phyloP scores from a whole-genome alignment of 2,888 invertebrate genomes.

The Apotomis capreana region DNA sequence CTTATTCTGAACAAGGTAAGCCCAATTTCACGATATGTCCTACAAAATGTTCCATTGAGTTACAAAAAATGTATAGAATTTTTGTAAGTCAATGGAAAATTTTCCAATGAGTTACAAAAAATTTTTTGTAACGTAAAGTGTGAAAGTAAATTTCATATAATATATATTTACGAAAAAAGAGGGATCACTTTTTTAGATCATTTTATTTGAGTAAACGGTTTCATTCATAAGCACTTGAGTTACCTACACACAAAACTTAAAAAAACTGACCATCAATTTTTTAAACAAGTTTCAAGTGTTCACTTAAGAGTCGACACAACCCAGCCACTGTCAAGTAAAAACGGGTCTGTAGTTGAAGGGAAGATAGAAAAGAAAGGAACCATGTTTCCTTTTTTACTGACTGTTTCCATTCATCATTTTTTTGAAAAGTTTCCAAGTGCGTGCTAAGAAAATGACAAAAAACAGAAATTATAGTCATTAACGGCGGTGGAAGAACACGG shows the following conservation, averaged over 20 bases:
- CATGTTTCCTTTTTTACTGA: neutral
- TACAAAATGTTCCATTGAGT: too few relatives aligned
- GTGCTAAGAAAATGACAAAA: conserved; percentile 16
- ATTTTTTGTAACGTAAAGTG: too few relatives aligned
- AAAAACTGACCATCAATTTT: conserved; percentile 10
- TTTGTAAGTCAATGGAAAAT: too few relatives aligned
- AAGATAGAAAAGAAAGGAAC: too few relatives aligned
- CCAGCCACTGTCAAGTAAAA: conserved; percentile 9
- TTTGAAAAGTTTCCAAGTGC: conserved; percentile 23
- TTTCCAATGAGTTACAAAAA: too few relatives aligned
- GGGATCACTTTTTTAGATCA: too few relatives aligned
- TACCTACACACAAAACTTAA: neutral
- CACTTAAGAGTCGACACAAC: conserved; percentile 20
- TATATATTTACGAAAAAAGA: too few relatives aligned
- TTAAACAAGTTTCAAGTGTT: conserved; percentile 18
- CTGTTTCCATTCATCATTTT: conserved; percentile 34
- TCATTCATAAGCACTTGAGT: conserved; percentile 19
- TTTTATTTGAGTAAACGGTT: neutral
- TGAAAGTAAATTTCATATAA: too few relatives aligned
- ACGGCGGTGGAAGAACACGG: neutral
- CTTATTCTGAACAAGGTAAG: too few relatives aligned
- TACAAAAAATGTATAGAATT: too few relatives aligned
- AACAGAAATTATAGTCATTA: conserved; percentile 22
- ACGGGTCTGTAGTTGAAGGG: neutral
- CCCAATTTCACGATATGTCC: too few relatives aligned